Evolutionary conservation across 2,797 vertebrate species (phyloP).

Genomic region (Hephaestus fuliginosus): DNA sequence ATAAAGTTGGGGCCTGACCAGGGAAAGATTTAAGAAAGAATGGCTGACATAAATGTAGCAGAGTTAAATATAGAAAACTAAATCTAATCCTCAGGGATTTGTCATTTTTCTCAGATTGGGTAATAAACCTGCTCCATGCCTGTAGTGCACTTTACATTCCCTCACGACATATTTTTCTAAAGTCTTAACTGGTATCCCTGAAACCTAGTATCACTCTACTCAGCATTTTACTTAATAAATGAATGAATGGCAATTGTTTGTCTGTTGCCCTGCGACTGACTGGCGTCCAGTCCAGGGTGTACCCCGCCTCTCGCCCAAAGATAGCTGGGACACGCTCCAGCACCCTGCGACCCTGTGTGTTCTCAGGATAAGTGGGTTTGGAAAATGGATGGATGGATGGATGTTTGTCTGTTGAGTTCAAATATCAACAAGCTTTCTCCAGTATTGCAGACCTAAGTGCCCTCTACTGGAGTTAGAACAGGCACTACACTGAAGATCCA

Average conservation of each 20-base stretch:
- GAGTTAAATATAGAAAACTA: not conserved
- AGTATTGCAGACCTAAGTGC: slow-evolving; percentile 16
- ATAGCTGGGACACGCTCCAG: no score
- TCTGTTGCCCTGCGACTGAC: no score
- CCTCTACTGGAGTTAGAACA: slow-evolving; percentile 53
- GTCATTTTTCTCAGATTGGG: not conserved
- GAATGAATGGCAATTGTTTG: not conserved
- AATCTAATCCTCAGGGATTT: not conserved
- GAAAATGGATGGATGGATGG: no score
- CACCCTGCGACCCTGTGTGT: no score
- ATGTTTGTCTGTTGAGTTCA: no score
- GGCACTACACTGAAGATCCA: not conserved
- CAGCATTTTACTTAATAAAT: not conserved
- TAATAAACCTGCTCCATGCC: not conserved
- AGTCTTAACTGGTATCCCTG: not conserved
- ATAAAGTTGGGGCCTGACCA: not conserved
- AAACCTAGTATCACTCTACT: not conserved
- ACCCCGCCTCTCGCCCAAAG: no score
- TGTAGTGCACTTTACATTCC: slow-evolving; percentile 34
- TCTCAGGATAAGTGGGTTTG: no score
- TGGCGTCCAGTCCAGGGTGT: no score
- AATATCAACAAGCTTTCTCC: no score
- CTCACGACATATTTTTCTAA: slow-evolving; percentile 29
- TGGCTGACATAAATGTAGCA: not conserved
- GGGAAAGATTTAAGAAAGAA: not conserved